Percentiles rank a stretch among this genome's conserved stretches.
These are phyloP conservation scores for Thomomys bottae DNA, from an alignment of 2,113 vertebrate genomes.

Conservation along the genomic window DNA sequence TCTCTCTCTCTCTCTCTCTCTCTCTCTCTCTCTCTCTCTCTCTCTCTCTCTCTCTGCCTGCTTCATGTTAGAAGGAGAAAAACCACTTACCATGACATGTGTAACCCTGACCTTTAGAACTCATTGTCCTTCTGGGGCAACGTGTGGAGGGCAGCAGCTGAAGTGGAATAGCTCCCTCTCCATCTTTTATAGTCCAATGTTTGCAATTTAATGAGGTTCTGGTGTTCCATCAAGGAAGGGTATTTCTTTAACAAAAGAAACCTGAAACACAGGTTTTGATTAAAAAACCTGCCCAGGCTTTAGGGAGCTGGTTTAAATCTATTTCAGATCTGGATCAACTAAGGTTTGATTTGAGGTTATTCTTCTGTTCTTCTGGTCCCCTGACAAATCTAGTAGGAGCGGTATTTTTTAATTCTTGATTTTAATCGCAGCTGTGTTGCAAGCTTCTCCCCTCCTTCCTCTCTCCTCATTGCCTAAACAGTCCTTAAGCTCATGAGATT, in stretches of 20 bases:
- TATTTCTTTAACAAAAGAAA: conserved; percentile 79
- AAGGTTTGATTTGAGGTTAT: conserved; percentile 79
- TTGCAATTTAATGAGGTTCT: conserved; percentile 83
- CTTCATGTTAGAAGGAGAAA: conserved; percentile 76
- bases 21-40: neutral
- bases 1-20: neutral
- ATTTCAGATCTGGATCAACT: conserved; percentile 81
- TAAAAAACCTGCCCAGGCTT: conserved; percentile 80
- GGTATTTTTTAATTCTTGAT: conserved; percentile 78
- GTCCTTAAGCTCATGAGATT: conserved; percentile 68
- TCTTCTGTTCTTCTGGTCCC: conserved; percentile 80
- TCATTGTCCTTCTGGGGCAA: conserved; percentile 77
- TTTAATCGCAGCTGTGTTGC: conserved; percentile 79
- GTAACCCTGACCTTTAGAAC: conserved; percentile 84
- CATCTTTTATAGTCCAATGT: conserved; percentile 76
- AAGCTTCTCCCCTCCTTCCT: conserved; percentile 69
- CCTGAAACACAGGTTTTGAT: conserved; percentile 80
- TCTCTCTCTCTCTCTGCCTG: neutral
- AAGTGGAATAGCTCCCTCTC: conserved; percentile 80
- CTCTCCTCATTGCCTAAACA: conserved; percentile 48
- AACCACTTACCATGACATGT: conserved; percentile 76
- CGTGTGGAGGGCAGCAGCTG: conserved; percentile 70
- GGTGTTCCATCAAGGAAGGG: conserved; percentile 77
- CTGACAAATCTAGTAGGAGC: conserved; percentile 69
- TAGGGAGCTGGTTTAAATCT: conserved; percentile 80